phyloP scores from a whole-genome alignment of 92 coral and sea anemone species.

The Palythoa heliodiscus region DNA sequence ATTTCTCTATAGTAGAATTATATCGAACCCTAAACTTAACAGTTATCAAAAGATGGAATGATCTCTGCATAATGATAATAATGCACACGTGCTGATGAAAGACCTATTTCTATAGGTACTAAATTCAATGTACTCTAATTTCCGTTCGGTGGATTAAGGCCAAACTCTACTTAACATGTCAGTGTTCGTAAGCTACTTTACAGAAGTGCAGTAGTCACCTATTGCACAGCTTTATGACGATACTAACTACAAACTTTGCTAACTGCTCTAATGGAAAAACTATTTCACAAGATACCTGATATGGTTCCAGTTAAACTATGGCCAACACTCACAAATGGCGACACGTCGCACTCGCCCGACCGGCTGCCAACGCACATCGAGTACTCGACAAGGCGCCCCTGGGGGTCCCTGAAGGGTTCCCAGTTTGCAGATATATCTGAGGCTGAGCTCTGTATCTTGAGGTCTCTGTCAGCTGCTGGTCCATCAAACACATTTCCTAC shows the following conservation, averaged over 20 bases:
- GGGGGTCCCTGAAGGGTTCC: conserved; percentile 79
- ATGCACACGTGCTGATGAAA: too few relatives aligned
- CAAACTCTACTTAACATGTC: too few relatives aligned
- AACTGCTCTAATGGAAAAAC: neutral
- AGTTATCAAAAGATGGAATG: too few relatives aligned
- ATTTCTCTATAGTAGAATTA: too few relatives aligned
- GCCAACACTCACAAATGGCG: conserved; percentile 63
- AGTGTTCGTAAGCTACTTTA: too few relatives aligned
- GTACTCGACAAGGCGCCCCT: conserved; percentile 70
- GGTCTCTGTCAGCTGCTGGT: conserved; percentile 43
- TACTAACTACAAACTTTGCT: too few relatives aligned
- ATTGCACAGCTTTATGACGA: neutral
- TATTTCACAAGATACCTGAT: conserved; percentile 16
- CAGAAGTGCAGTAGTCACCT: too few relatives aligned
- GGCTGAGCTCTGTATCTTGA: conserved; percentile 74
- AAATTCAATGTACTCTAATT: too few relatives aligned
- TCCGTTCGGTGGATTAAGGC: too few relatives aligned
- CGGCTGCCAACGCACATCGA: conserved; percentile 85
- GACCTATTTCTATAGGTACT: too few relatives aligned
- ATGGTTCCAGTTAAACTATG: conserved; percentile 47
- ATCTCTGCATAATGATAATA: too few relatives aligned
- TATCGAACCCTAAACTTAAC: too few relatives aligned
- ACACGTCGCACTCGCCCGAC: conserved; percentile 72
- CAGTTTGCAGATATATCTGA: conserved; percentile 80
- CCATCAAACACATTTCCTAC: conserved; percentile 89